Conservation (phyloP, 2,888 invertebrate genomes). For the Pheosia gnoma region DNA sequence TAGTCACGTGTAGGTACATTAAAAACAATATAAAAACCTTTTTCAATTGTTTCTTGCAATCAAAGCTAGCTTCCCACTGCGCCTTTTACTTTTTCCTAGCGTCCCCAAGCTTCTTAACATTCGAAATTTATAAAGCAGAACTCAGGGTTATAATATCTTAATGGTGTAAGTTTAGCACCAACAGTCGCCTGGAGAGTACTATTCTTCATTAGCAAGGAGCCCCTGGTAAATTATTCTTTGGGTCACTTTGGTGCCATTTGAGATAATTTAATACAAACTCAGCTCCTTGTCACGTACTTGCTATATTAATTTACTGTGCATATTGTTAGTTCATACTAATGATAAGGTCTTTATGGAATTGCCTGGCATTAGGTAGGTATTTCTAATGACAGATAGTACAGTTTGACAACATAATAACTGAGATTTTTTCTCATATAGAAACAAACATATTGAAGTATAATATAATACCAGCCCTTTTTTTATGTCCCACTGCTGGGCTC, state of each 20-base stretch:
- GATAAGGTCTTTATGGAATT: background rate
- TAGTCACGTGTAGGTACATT: no score
- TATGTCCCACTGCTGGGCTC: no score
- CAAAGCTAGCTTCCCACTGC: slow-evolving; percentile 18
- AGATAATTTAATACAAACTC: slow-evolving; percentile 80
- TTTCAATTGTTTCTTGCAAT: background rate
- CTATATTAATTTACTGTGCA: slow-evolving; percentile 46
- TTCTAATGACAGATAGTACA: no score
- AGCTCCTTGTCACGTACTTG: slow-evolving; percentile 66
- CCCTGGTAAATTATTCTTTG: slow-evolving; percentile 78
- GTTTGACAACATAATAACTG: no score
- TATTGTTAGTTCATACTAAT: slow-evolving; percentile 16
- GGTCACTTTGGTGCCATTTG: slow-evolving; percentile 80
- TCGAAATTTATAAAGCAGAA: slow-evolving; percentile 48
- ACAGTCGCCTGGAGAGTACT: slow-evolving; percentile 75
- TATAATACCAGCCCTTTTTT: no score
- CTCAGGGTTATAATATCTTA: slow-evolving; percentile 77
- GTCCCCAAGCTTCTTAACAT: slow-evolving; percentile 42
- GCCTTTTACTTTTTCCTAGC: slow-evolving; percentile 25
- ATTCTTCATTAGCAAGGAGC: slow-evolving; percentile 78
- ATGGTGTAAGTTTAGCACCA: slow-evolving; percentile 76
- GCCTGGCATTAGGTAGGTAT: no score
- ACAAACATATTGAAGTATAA: no score
- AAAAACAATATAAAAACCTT: background rate
- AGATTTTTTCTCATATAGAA: no score